Base-by-base conservation (phyloP, 23 tunicate species). In the Pegea sp. region DNA sequence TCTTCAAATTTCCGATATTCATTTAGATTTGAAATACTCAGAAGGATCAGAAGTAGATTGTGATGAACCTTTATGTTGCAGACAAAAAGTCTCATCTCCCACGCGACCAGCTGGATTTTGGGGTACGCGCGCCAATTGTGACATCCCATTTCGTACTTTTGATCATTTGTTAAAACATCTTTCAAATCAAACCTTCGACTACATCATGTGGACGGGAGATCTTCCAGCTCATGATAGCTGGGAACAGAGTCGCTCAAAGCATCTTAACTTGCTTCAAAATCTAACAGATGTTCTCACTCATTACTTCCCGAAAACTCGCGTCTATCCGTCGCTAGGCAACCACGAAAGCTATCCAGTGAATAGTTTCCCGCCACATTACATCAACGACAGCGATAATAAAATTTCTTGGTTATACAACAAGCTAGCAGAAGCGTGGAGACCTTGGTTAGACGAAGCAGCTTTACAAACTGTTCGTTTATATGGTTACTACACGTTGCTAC, bases 141-240 rank as follows among this genome's bases (percentile, higher is more conserved):
- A 87, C 59, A 54, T 54, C 11, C 96, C 96, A 30, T 87, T 64
- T 31, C 62, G 89, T 74, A 76, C 89, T 3, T 51, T 76, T 0
- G 96, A 69, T 21, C 58, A 65, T 31, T 50, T 84, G 29, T 48
- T 84, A 1, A 44, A 57, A 34, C 61, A 56, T 34, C 64, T 51
- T 30, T 62, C 84, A 0, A 63, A 74, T 28, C 27, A 74, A 11
- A 50, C 57, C 49, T 74, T 48, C 73, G 95, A 84, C 54, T 84
- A 84, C 34, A 68, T 84, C n/a, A 21, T 84, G n/a, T 84, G 95
- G 95, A 84, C 95, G 7, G 95, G 95, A 33, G 95, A 84, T 44
- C 34, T 84, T 61, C 95, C 95, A 16, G 84, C 95, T 16, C 95
- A 84, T 63, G 61, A 84, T 57, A 72, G 53, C 56, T 84, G 95